phyloP scores from a whole-genome alignment of 2,113 vertebrate species.

The Glaucomys volans region DNA sequence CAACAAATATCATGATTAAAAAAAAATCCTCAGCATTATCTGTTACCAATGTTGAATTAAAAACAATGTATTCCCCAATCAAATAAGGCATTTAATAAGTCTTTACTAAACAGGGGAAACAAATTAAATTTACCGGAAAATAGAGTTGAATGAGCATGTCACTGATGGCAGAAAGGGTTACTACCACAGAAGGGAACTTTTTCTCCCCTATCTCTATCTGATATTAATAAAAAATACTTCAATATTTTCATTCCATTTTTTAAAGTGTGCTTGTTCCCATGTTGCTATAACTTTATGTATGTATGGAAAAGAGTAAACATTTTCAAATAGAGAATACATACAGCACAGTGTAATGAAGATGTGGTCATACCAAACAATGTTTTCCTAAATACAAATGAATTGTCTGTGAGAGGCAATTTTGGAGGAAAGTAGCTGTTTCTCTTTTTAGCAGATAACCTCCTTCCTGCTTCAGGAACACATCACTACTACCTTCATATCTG shows the following conservation, averaged over 20 bases:
- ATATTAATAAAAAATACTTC: neutral
- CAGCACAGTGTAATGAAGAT: neutral
- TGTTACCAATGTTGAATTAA: conserved; percentile 8
- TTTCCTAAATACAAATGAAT: conserved; percentile 21
- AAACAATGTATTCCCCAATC: conserved; percentile 33
- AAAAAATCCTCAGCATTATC: neutral
- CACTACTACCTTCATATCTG: neutral
- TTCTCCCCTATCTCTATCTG: neutral
- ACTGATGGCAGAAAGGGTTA: neutral
- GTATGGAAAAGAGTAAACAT: neutral
- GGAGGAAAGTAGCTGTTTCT: neutral
- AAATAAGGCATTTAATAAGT: neutral
- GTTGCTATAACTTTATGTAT: neutral
- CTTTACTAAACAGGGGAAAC: conserved; percentile 37
- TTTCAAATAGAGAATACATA: conserved; percentile 38
- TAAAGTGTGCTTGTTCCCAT: neutral
- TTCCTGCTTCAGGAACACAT: neutral
- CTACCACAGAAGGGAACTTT: neutral
- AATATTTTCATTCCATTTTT: neutral
- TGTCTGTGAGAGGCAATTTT: neutral
- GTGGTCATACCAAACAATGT: neutral
- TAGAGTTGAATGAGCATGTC: neutral
- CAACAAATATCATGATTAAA: neutral
- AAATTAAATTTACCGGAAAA: conserved; percentile 12
- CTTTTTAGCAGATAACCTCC: neutral